Base-by-base conservation (phyloP, 2,113 vertebrate genomes). In the Nymphicus hollandicus region DNA sequence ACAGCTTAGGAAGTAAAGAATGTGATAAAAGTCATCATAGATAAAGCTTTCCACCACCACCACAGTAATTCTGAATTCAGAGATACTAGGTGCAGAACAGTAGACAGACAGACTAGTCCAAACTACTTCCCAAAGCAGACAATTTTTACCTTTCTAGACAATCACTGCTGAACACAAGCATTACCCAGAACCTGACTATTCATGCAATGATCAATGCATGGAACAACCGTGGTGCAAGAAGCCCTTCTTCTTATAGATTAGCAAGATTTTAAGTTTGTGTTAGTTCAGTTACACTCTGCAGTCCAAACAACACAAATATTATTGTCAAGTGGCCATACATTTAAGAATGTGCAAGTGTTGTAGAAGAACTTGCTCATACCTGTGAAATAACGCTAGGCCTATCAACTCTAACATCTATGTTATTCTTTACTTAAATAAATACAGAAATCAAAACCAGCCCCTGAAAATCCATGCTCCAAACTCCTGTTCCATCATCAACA, bases 91-190 rank as follows among this genome's bases (percentile, higher is more conserved):
- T 60, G 20, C 11, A 68, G 63, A 76, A 76, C 22, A 29, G 23
- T 17, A 56, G 43, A 58, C 0, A 0, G 17, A n/a, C 0, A 64
- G 18, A 80, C 2, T 16, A 56, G 41, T 52, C 15, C 44, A 60
- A 88, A 55, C 29, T 33, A 11, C 11, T 31, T 71, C 35, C 43
- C 43, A 82, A 46, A 37, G 33, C 25, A 68, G 15, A 71, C 3
- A 9, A n/a, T 33, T 33, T 72, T 50, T 44, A 60, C 85, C 16
- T 64, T 85, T 69, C 61, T 44, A 82, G 31, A 33, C 7, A 17
- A 53, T 12, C 35, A 47, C 29, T 72, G 29, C n/a, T 85, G 39
- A 86, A 91, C 7, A 11, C 2, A 5, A 69, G 25, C 6, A 17
- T 56, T 39, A 91, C 22, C 12, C 29, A 92, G 29, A 90, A 83